Conservation (phyloP, 1,140 invertebrate species). For the Temnothorax nylanderi region DNA sequence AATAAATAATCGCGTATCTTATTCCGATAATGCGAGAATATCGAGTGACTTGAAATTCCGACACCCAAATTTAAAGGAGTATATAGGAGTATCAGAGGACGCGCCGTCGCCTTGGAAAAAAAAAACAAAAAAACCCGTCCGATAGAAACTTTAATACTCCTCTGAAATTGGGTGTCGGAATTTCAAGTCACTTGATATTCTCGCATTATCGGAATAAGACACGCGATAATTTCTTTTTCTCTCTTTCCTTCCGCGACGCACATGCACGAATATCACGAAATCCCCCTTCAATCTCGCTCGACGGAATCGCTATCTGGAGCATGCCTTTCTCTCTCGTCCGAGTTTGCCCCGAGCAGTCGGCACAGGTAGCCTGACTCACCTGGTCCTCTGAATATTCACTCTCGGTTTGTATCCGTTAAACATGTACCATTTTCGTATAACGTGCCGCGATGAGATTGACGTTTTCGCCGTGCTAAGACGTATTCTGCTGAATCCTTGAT, state of each 20-base stretch:
- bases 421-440: constrained; percentile 5
- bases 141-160: not conserved
- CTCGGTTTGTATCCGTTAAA: constrained; percentile 37
- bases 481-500: not conserved
- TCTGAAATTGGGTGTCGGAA: not conserved
- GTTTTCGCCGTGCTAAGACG: not conserved
- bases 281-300: not conserved
- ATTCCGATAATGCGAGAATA: not conserved
- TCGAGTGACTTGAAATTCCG: constrained; percentile 6
- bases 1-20: not conserved
- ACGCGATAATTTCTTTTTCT: not conserved
- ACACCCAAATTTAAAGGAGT: not conserved
- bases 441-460: constrained; percentile 54
- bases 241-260: not conserved
- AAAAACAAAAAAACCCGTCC: not conserved
- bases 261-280: not conserved
- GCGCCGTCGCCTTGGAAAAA: not conserved
- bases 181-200: not conserved
- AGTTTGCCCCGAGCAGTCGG: not conserved
- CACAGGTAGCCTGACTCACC: not conserved
- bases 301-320: constrained; percentile 53
- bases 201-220: not conserved
- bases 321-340: constrained; percentile 67
- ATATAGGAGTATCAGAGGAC: not conserved
- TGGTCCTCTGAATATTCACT: constrained; percentile 11